Evolutionary conservation across 1,140 invertebrate species (phyloP), one percentile per base, ranked within the genome.

Genomic region (Drosophila equinoxialis): DNA sequence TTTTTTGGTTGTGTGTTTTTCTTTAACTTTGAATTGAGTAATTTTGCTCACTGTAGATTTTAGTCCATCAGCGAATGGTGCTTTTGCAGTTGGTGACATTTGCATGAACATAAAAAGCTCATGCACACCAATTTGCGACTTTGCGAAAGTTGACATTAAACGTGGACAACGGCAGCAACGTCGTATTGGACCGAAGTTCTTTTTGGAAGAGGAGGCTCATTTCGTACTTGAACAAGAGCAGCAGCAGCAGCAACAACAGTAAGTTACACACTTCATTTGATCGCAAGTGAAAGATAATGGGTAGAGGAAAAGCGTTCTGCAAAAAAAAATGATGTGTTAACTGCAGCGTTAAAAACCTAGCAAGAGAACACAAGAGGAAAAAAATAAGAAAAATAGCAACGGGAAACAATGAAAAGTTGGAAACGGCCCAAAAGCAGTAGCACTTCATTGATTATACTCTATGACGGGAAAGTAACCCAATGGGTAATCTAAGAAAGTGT

Each of bases 71-170:
- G 63, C 61, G 78, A 77, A 60, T 74, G 71, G 57, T 87, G 39
- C 61, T 59, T 59, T 26, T 37, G 84, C 84, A 89, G 70, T 77
- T 87, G 84, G 85, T 89, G 84, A 87, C 84, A 90, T 89, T 89
- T 89, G 84, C 84, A 90, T 90, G 85, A 89, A 89, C 84, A 89
- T 89, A 90, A 90, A 89, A 89, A 89, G 84, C 84, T 90, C 84
- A 89, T 89, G 85, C 84, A 89, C 80, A 89, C 81, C 84, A 89
- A 89, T 89, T 89, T 89, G 84, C 85, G 84, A 89, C 84, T 89
- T 90, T 89, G 85, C 84, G 80, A 89, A 74, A 51, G 45, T 51
- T 89, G 85, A 89, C 84, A 89, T 89, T 89, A 84, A 89, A 89
- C 85, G 84, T 87, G 84, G 80, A 83, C 83, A 80, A 60, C 80